A percentile compares a stretch with the other conserved stretches of the same genome.
Conservation (phyloP, 2,797 vertebrate species). For the Gallinago nigripennis region DNA sequence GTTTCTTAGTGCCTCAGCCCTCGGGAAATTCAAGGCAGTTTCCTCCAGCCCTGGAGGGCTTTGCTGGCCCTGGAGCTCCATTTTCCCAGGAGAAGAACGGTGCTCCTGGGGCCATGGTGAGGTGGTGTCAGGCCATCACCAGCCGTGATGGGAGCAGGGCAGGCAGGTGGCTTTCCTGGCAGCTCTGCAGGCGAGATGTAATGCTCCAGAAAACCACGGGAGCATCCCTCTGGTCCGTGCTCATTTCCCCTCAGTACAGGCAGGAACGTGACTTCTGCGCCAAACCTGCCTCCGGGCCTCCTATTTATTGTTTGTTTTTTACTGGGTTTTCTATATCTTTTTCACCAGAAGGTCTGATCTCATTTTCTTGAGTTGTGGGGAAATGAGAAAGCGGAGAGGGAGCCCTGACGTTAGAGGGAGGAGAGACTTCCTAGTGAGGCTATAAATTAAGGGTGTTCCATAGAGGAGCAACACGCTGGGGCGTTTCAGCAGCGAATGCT, state of each 20-base stretch:
- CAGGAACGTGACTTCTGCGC: neutral
- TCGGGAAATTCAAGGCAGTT: neutral
- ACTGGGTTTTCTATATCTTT: neutral
- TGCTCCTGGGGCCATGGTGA: neutral
- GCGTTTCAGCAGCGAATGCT: no score
- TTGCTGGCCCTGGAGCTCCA: neutral
- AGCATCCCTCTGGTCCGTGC: neutral
- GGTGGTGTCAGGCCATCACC: neutral
- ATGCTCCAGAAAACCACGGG: fast-evolving
- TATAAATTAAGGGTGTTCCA: fast-evolving
- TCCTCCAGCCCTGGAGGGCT: neutral
- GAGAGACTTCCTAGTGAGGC: neutral
- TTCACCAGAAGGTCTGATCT: neutral
- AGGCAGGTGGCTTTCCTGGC: fast-evolving
- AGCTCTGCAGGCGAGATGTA: fast-evolving
- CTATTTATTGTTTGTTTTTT: neutral
- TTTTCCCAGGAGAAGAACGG: neutral
- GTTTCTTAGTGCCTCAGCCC: neutral
- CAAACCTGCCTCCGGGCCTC: neutral
- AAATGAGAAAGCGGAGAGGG: neutral
- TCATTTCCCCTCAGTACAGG: neutral
- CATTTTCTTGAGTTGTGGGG: neutral
- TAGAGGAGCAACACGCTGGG: neutral
- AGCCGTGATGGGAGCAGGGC: fast-evolving
- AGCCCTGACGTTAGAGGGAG: fast-evolving